These are phyloP conservation scores for Danionella dracula DNA, from an alignment of 2,797 vertebrate genomes.

Conservation along the genomic window DNA sequence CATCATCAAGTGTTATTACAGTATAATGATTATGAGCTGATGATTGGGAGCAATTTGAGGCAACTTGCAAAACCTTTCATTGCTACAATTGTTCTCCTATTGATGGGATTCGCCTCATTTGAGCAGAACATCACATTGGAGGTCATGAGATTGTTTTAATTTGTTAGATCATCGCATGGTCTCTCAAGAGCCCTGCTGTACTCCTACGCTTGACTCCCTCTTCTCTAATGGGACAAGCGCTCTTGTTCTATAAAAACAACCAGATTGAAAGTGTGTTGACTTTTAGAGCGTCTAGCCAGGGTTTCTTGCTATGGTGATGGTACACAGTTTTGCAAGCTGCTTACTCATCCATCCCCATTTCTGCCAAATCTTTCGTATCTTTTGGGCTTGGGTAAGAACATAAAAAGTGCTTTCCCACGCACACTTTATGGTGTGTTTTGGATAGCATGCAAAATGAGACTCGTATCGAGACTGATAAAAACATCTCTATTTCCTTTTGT, in stretches of 20 bases:
- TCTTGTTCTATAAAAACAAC: not conserved
- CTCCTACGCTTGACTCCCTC: slow-evolving; percentile 19
- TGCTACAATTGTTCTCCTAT: slow-evolving; percentile 31
- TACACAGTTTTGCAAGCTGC: not conserved
- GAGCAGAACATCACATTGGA: not conserved
- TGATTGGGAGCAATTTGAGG: not conserved
- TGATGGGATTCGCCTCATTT: slow-evolving; percentile 25
- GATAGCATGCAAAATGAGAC: slow-evolving; percentile 57
- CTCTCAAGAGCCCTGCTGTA: not conserved
- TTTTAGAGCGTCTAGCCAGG: not conserved
- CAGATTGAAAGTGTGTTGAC: slow-evolving; percentile 2
- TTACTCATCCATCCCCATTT: not conserved
- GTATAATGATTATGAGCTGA: not conserved
- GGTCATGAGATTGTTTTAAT: slow-evolving; percentile 1
- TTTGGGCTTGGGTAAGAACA: slow-evolving; percentile 42
- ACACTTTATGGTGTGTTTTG: slow-evolving; percentile 71
- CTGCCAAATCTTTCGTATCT: not conserved
- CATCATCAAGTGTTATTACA: not conserved
- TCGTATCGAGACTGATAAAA: slow-evolving; percentile 67
- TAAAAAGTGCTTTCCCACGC: slow-evolving; percentile 64
- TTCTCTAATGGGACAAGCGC: slow-evolving; percentile 13
- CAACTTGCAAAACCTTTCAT: not conserved
- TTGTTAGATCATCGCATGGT: slow-evolving; percentile 25
- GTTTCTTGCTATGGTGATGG: slow-evolving; percentile 5
- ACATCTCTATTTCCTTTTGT: slow-evolving; percentile 63